Evolutionary conservation across 2,113 vertebrate genomes (phyloP).

Genomic region (Pollachius pollachius): DNA sequence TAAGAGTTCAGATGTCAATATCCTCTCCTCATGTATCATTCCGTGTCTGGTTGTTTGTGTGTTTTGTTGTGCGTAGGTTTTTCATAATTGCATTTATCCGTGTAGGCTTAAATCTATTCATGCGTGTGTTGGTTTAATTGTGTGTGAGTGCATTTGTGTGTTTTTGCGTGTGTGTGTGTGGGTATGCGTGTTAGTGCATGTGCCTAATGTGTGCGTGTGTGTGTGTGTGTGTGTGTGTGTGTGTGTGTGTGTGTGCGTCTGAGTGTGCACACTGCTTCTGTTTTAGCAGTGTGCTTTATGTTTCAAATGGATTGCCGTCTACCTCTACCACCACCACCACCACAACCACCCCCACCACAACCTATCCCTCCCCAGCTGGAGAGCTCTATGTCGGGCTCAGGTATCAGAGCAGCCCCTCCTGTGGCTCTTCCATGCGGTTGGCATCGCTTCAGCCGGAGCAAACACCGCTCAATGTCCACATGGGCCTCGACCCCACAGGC

Average conservation of each 20-base stretch:
- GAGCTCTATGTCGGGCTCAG: slow-evolving; percentile 34
- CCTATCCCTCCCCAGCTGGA: slow-evolving; percentile 49
- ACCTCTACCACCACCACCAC: background rate
- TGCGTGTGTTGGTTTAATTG: slow-evolving; percentile 2
- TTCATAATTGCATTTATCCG: slow-evolving; percentile 23
- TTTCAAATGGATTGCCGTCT: background rate
- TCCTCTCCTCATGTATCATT: slow-evolving; percentile 9
- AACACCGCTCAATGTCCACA: slow-evolving; percentile 51
- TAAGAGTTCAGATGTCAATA: slow-evolving; percentile 2
- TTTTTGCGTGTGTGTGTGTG: background rate
- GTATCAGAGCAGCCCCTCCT: slow-evolving; percentile 21
- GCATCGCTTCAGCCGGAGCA: slow-evolving; percentile 56
- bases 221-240: slow-evolving; percentile 10
- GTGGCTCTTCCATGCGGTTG: slow-evolving; percentile 26
- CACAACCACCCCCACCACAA: background rate
- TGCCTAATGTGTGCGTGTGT: slow-evolving; percentile 8
- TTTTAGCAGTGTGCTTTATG: background rate
- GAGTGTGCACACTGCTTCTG: no score
- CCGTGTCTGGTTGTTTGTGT: slow-evolving; percentile 25
- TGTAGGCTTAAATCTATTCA: background rate
- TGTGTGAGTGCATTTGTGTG: background rate
- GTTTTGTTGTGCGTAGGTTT: background rate
- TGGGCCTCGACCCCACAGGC: slow-evolving; percentile 50
- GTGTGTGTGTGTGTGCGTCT: slow-evolving; percentile 15
- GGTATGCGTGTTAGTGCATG: background rate